Conservation (phyloP, 1,140 invertebrate genomes). For the Zaprionus ghesquierei region DNA sequence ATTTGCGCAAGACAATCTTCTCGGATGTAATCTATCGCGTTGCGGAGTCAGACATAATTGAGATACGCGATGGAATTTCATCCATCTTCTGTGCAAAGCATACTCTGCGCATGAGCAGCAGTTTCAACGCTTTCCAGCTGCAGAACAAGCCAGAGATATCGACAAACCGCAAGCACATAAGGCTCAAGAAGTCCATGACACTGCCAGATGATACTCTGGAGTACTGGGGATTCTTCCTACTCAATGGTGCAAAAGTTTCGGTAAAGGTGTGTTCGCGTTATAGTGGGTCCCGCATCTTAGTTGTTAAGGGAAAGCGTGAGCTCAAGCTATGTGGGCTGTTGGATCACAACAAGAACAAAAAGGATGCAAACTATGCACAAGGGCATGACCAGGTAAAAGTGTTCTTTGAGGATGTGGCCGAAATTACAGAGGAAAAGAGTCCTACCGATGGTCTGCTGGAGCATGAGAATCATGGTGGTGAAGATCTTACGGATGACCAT, state of each 20-base stretch:
- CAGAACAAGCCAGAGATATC: slow-evolving; percentile 87
- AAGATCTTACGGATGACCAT: slow-evolving; percentile 68
- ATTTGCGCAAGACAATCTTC: slow-evolving; percentile 88
- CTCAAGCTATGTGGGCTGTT: slow-evolving; percentile 90
- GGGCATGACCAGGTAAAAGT: slow-evolving; percentile 87
- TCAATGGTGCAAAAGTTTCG: slow-evolving; percentile 89
- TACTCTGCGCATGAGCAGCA: slow-evolving; percentile 88
- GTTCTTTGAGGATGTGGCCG: slow-evolving; percentile 86
- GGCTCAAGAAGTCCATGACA: slow-evolving; percentile 90
- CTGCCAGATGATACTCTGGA: slow-evolving; percentile 93
- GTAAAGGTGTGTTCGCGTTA: slow-evolving; percentile 91
- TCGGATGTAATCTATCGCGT: slow-evolving; percentile 89
- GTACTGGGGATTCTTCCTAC: slow-evolving; percentile 94
- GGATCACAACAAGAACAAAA: slow-evolving; percentile 87
- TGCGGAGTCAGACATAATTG: slow-evolving; percentile 91
- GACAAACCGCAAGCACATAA: slow-evolving; percentile 88
- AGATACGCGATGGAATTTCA: slow-evolving; percentile 90
- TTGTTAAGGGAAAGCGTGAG: slow-evolving; percentile 90
- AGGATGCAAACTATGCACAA: slow-evolving; percentile 84
- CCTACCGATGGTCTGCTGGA: slow-evolving; percentile 51
- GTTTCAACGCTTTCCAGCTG: slow-evolving; percentile 92
- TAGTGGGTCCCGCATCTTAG: slow-evolving; percentile 89
- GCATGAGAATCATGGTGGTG: slow-evolving; percentile 79
- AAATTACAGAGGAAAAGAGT: slow-evolving; percentile 61
- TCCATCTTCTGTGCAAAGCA: slow-evolving; percentile 91